phyloP scores from a whole-genome alignment of 2,113 vertebrate genomes.

The Megaleporinus macrocephalus region DNA sequence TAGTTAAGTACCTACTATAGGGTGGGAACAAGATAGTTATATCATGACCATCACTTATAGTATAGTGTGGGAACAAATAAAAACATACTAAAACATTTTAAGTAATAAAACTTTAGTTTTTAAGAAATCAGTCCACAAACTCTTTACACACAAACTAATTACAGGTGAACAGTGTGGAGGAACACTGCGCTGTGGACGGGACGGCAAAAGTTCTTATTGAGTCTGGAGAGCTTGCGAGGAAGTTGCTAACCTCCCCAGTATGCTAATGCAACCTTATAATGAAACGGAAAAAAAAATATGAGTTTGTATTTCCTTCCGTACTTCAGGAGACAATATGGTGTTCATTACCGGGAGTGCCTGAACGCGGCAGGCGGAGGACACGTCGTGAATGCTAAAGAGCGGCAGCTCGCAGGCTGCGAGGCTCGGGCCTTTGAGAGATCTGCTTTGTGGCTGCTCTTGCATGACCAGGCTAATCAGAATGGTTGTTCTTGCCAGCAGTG shows the following conservation, averaged over 20 bases:
- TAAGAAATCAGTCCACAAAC: too few species aligned
- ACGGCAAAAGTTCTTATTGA: not conserved
- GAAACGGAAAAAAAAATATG: conserved; percentile 36
- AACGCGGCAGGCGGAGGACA: conserved; percentile 19
- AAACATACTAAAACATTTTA: too few species aligned
- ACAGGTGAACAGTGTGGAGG: too few species aligned
- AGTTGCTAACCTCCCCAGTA: conserved; percentile 28
- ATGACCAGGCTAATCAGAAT: conserved; percentile 27
- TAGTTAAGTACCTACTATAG: too few species aligned
- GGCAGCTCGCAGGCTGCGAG: not conserved
- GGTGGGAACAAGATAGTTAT: too few species aligned
- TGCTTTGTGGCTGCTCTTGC: not conserved
- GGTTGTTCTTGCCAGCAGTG: not conserved
- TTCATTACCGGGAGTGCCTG: conserved; percentile 26
- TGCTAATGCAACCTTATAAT: conserved; percentile 41
- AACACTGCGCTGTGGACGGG: not conserved
- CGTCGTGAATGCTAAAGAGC: conserved; percentile 31
- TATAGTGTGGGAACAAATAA: too few species aligned
- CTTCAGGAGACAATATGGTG: not conserved
- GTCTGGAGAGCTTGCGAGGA: conserved; percentile 12
- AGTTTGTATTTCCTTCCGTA: conserved; percentile 16
- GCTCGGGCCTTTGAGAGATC: conserved; percentile 15
- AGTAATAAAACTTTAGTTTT: too few species aligned
- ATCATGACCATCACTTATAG: too few species aligned
- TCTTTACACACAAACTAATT: too few species aligned